These are phyloP conservation scores for Hemaris fuciformis DNA, from an alignment of 2,888 invertebrate genomes.

Conservation along the genomic window DNA sequence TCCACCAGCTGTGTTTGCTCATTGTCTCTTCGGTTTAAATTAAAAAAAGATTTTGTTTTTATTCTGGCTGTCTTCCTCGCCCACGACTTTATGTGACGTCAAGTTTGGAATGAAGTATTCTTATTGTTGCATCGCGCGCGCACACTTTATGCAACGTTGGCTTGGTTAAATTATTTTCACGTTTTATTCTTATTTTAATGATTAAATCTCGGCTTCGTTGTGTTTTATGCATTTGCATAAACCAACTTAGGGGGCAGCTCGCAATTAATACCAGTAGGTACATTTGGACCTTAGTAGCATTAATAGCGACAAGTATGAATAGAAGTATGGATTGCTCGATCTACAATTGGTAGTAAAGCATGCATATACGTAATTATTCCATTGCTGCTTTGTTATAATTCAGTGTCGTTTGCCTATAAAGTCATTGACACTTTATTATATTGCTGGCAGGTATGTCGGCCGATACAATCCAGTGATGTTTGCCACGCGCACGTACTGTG, in stretches of 20 bases:
- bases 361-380: constrained; percentile 6
- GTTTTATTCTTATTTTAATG: constrained; percentile 44
- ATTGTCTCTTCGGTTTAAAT: constrained; percentile 76
- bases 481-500: constrained; percentile 41
- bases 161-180: constrained; percentile 67
- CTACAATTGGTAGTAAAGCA: neutral
- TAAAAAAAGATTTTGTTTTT: constrained; percentile 71
- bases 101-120: constrained; percentile 76
- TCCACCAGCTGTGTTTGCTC: constrained; percentile 78
- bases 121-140: constrained; percentile 61
- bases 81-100: constrained; percentile 79
- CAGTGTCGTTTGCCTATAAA: neutral
- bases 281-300: neutral
- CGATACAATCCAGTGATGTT: constrained; percentile 32
- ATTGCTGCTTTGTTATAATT: constrained; percentile 1
- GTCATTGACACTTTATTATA: constrained; percentile 10
- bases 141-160: constrained; percentile 66
- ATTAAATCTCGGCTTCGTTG: neutral
- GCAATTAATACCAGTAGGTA: neutral
- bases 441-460: constrained; percentile 24
- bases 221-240: constrained; percentile 19
- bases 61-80: constrained; percentile 66
- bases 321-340: neutral
- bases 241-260: constrained; percentile 22
- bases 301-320: neutral